Base-by-base conservation (phyloP, 2,113 vertebrate genomes). In the Platycercus adscitus region DNA sequence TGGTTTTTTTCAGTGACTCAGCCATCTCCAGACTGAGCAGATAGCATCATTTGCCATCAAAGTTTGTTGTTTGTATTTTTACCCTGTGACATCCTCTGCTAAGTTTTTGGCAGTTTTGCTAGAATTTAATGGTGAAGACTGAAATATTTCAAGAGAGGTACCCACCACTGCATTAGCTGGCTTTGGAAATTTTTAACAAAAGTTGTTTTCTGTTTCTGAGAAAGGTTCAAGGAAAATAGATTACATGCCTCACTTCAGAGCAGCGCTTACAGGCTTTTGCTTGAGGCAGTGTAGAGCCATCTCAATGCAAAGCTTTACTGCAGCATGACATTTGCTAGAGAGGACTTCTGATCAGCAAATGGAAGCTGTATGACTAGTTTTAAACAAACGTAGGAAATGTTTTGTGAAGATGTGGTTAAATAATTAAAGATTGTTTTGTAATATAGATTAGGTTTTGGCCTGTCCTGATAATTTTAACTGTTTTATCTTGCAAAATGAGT, bases 1-100 rank as follows among this genome's bases (percentile, higher is more conserved):
- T 88, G 31, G 4, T 50, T 92, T 86, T 58, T 25, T 90, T 83
- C 39, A 46, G 46, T 56, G 28, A 28, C 1, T 0, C 23, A 70
- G 55, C 19, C 70, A 39, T 2, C 1, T 18, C 29, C 1, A 3
- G 17, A 52, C 21, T 1, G 1, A 92, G 18, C n/a, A 68, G 47
- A 75, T 29, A 77, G 46, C 21, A 58, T 64, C 9, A n/a, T 26
- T 44, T 39, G 4, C 25, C 31, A 39, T 25, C 11, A 5, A 46
- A 65, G 8, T 23, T 52, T 3, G 10, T 75, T 50, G 8, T 84
- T 44, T 50, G 3, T 49, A 44, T n/a, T 71, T 72, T 63, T 3
- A 43, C 12, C 28, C 7, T 61, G 15, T 70, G 66, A 60, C 18
- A 44, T 28, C 8, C 18, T 44, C 18, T 47, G 9, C 43, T 83